phyloP scores from a whole-genome alignment of 2,113 vertebrate species.

The Hyaena hyaena region DNA sequence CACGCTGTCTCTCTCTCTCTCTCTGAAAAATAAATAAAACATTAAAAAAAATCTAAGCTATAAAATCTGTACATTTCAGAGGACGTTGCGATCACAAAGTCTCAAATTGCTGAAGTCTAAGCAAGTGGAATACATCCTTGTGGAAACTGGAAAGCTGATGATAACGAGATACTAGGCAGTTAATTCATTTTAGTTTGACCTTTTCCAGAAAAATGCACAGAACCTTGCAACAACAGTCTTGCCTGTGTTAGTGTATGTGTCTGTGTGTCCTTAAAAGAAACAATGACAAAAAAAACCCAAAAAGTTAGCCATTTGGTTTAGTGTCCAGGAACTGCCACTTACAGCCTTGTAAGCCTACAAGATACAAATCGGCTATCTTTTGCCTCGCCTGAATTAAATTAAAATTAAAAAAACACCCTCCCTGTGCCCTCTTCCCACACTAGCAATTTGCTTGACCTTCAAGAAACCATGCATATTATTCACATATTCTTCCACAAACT shows the following conservation, averaged over 20 bases:
- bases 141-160: constrained; percentile 60
- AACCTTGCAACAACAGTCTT: constrained; percentile 13
- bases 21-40: too few species aligned
- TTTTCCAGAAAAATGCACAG: constrained; percentile 59
- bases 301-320: background rate
- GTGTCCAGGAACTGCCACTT: background rate
- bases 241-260: constrained; percentile 1
- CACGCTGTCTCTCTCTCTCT: too few species aligned
- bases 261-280: constrained; percentile 47
- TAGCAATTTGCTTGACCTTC: constrained; percentile 15
- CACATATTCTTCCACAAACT: background rate
- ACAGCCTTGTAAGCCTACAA: background rate
- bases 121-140: constrained; percentile 28
- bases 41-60: constrained; percentile 57
- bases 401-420: constrained; percentile 22
- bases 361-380: constrained; percentile 15
- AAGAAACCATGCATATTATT: background rate
- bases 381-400: constrained; percentile 6
- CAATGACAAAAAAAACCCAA: constrained; percentile 40
- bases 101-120: constrained; percentile 56
- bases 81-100: constrained; percentile 46
- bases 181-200: constrained; percentile 70
- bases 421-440: background rate
- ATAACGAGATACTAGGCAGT: constrained; percentile 16
- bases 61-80: constrained; percentile 70